phyloP scores from a whole-genome alignment of 2,113 vertebrate genomes.

The Pachypanchax playfairii region DNA sequence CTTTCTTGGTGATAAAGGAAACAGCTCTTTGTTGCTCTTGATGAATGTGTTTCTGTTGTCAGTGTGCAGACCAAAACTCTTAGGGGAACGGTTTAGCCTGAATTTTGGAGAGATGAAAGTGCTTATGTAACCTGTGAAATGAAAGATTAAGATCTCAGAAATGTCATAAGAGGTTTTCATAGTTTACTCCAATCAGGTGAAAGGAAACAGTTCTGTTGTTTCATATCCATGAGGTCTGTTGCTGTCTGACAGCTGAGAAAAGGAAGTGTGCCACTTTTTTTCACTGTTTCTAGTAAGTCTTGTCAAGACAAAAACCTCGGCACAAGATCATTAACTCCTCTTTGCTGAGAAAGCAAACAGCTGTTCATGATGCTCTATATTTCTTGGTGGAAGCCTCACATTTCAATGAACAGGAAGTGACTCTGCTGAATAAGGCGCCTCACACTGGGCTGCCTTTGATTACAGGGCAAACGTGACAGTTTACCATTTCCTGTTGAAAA shows the following conservation, averaged over 20 bases:
- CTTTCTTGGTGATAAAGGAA: slow-evolving; percentile 3
- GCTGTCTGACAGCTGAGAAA: not conserved
- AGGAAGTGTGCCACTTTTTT: slow-evolving; percentile 7
- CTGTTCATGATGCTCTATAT: slow-evolving; percentile 32
- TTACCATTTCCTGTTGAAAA: slow-evolving; percentile 16
- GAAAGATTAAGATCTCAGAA: not conserved
- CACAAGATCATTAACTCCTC: slow-evolving; percentile 16
- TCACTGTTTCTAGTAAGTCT: not conserved
- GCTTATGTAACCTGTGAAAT: not conserved
- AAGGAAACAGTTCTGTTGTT: slow-evolving; percentile 4
- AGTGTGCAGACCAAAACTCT: not conserved
- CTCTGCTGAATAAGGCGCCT: slow-evolving; percentile 14
- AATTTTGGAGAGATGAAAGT: slow-evolving; percentile 24
- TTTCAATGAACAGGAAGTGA: slow-evolving; percentile 66
- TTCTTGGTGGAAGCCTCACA: slow-evolving; percentile 23
- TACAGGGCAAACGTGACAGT: slow-evolving; percentile 32
- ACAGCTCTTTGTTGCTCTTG: not conserved
- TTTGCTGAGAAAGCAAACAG: slow-evolving; percentile 27
- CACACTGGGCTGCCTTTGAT: slow-evolving; percentile 7
- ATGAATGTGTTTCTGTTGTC: slow-evolving; percentile 37
- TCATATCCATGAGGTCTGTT: not conserved
- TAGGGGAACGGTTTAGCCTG: not conserved
- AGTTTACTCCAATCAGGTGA: too few relatives aligned
- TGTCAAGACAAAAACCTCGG: not conserved
- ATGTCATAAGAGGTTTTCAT: not conserved